A percentile compares a stretch with the other conserved stretches of the same genome.
These are phyloP conservation scores for Sphecodes monilicornis DNA, from an alignment of 2,888 invertebrate species.

Conservation along the genomic window DNA sequence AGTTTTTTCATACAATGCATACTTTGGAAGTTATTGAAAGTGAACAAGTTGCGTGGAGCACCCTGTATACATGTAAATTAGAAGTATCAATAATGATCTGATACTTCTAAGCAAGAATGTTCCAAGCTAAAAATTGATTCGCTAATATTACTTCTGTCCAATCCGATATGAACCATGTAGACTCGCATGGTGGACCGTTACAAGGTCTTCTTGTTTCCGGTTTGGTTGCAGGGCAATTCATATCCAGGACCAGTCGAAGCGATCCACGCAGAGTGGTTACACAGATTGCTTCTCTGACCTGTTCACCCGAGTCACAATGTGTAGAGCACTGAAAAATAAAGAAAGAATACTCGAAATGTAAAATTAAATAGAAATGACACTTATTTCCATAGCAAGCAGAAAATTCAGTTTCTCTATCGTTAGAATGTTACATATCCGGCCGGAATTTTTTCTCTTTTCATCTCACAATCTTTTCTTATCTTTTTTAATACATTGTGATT, in stretches of 20 bases:
- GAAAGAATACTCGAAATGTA: conserved; percentile 1
- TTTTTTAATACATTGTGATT: no score
- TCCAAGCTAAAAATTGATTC: background rate
- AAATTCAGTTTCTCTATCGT: background rate
- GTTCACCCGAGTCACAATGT: conserved; percentile 85
- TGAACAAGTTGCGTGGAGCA: no score
- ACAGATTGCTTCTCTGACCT: conserved; percentile 90
- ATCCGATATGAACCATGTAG: conserved; percentile 91
- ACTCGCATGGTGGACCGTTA: conserved; percentile 86
- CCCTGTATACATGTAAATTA: no score
- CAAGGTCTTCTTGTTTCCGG: conserved; percentile 90
- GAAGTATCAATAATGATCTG: background rate
- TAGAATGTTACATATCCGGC: no score
- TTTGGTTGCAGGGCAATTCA: conserved; percentile 87
- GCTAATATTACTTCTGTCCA: conserved; percentile 88
- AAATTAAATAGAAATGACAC: background rate
- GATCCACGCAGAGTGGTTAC: conserved; percentile 86
- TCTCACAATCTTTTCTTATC: no score
- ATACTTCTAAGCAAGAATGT: background rate
- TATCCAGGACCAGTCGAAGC: conserved; percentile 86
- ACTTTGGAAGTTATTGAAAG: no score
- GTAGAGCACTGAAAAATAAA: conserved; percentile 77
- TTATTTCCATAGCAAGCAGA: background rate
- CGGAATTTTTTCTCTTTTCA: no score
- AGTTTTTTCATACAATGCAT: no score